Percentiles rank a stretch among this genome's conserved stretches.
phyloP scores from a whole-genome alignment of 2,113 vertebrate genomes.

The Ictalurus punctatus region DNA sequence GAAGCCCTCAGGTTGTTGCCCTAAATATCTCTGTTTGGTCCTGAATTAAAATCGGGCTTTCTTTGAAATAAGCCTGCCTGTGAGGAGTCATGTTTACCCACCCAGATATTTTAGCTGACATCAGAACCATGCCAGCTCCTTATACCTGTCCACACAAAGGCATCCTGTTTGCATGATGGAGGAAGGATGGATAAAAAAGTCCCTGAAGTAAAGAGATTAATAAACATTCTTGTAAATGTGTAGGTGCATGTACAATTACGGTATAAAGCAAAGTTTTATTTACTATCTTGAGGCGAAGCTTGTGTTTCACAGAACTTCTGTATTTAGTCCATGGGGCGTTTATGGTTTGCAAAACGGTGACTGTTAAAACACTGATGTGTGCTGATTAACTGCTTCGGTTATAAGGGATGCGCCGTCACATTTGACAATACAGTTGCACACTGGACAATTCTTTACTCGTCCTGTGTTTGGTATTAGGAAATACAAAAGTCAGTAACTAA shows the following conservation, averaged over 20 bases:
- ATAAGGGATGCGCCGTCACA: background rate
- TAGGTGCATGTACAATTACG: background rate
- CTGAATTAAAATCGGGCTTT: slow-evolving; percentile 50
- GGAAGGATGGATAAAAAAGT: slow-evolving; percentile 28
- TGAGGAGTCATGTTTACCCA: slow-evolving; percentile 48
- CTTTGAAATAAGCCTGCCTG: slow-evolving; percentile 43
- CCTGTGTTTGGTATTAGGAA: background rate
- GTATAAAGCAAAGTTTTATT: slow-evolving; percentile 1
- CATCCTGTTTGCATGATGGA: slow-evolving; percentile 35
- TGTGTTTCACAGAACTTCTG: slow-evolving; percentile 20
- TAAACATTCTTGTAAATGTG: slow-evolving; percentile 44
- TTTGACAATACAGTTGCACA: background rate
- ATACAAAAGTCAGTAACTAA: background rate
- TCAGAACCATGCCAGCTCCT: slow-evolving; percentile 39
- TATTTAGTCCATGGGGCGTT: background rate
- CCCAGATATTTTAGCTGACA: slow-evolving; percentile 50
- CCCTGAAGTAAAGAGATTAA: slow-evolving; percentile 41
- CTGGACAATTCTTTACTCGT: slow-evolving; percentile 1
- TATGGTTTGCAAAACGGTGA: background rate
- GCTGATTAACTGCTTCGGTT: background rate
- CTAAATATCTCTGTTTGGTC: slow-evolving; percentile 54
- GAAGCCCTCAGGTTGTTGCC: slow-evolving; percentile 55
- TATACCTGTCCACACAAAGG: slow-evolving; percentile 47
- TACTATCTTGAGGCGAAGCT: background rate
- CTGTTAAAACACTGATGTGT: background rate